Evolutionary conservation across 2,113 vertebrate species (phyloP), one percentile per base, ranked within the genome.

Genomic region (Pygathrix nemaeus): DNA sequence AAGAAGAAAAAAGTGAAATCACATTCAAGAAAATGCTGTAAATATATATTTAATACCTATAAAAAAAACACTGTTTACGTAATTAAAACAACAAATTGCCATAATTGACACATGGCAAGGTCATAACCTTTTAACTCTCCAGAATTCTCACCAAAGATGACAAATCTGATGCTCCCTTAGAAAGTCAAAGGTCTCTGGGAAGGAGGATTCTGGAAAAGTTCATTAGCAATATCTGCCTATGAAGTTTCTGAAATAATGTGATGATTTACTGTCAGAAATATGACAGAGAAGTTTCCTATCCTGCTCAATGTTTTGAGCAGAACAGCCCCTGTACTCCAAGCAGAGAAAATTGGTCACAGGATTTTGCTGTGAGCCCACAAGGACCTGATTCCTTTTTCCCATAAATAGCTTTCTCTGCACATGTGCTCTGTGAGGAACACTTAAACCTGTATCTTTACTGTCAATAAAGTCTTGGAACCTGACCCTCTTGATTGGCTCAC

Each of bases 161-260:
- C 66, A 57, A 50, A 82, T 81, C 6, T 35, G 50, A 43, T 38
- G 73, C 14, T 75, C 45, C 30, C 8, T 32, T 17, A 50, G 73
- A 86, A 92, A 57, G 10, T 66, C 76, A 55, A 97, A 97, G 90
- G 21, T 75, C 52, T 59, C 8, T 6, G 35, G 64, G 72, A 90
- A 72, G 57, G 10, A 57, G 3, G 86, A 96, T 76, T 93, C 86
- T 52, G 38, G 48, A 25, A 73, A 97, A 95, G 6, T 12, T 91
- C 40, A 66, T 86, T 64, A 94, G 14, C 88, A 93, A 80, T 73
- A 78, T 72, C 83, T 66, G 81, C 78, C 55, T 40, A 1, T 30
- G 45, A 85, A 93, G 8, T 7, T 30, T 75, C 43, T 12, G 52
- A 96, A 95, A 94, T 89, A 57, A 20, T 0, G 8, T 1, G 0